Base-by-base conservation (phyloP, 2,888 invertebrate genomes). In the Drosophila neutralis region DNA sequence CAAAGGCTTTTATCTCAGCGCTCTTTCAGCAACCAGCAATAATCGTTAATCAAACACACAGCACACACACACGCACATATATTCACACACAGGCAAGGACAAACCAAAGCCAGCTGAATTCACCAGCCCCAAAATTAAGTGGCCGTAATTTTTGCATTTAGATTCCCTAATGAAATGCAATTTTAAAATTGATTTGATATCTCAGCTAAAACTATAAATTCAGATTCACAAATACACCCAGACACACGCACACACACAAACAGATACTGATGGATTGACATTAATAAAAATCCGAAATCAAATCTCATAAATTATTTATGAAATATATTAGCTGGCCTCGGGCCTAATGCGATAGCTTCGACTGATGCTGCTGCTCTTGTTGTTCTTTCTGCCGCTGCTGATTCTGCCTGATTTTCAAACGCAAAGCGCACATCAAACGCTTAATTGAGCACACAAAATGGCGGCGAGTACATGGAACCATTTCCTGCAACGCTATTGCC, bases 251-350 rank as follows among this genome's bases (percentile, higher is more conserved):
- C 38, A 21, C 29, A 42, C 11, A 24, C 21, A 49, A 36, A 33
- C 15, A 48, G 40, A 59, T 18, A 52, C 33, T 45, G 57, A 53
- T 64, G 76, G 58, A 65, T 65, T 62, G 69, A 63, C 38, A 65
- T 80, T 78, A 71, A 74, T 70, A 78, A 78, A 71, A 81, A 69
- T 56, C 56, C 52, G 63, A 65, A 82, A 82, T 66, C 74, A 82
- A 82, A 78, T 70, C 76, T 64, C 67, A 80, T 82, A 72, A 79
- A 80, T 80, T 69, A 82, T 79, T 75, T 72, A 82, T 79, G 71
- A 69, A 69, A 64, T 52, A 68, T 68, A 74, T 79, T 70, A 51
- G 56, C 21, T 61, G 61, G 76, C 77, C 76, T 58, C 57, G 36
- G 76, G 77, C 51, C 57, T 24, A 21, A 42, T 36, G n/a, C n/a